phyloP scores from a whole-genome alignment of 1,140 invertebrate genomes.

The Melitaea cinxia region DNA sequence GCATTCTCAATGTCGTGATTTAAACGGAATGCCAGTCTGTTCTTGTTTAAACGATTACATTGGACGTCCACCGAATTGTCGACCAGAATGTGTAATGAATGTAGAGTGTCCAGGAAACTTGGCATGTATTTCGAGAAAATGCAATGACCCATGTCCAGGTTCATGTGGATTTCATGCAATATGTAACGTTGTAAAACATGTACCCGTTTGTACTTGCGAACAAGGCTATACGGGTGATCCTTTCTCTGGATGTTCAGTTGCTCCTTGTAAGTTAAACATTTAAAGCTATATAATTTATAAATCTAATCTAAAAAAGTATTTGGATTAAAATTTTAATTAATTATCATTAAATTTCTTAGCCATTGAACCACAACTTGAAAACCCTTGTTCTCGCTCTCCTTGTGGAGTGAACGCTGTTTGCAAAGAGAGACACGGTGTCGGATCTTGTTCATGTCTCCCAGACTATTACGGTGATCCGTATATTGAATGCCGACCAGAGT shows the following conservation, averaged over 20 bases:
- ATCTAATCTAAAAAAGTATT: neutral
- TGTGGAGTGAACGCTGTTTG: conserved; percentile 92
- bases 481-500: conserved; percentile 88
- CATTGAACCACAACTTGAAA: conserved; percentile 72
- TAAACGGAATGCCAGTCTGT: conserved; percentile 84
- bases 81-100: conserved; percentile 88
- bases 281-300: neutral
- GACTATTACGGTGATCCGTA: conserved; percentile 89
- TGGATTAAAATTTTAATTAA: neutral
- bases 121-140: conserved; percentile 86
- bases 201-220: conserved; percentile 86
- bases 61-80: conserved; percentile 87
- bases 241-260: conserved; percentile 85
- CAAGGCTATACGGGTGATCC: conserved; percentile 88
- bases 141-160: conserved; percentile 87
- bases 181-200: conserved; percentile 87
- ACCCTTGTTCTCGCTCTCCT: conserved; percentile 85
- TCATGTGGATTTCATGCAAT: conserved; percentile 87
- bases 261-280: conserved; percentile 75
- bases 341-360: conserved; percentile 49
- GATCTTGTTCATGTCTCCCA: conserved; percentile 86
- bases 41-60: conserved; percentile 86
- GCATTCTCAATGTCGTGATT: conserved; percentile 84
- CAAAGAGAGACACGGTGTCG: conserved; percentile 87
- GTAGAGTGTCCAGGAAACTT: conserved; percentile 86